Conservation (phyloP, 2,113 vertebrate genomes). For the Atrichornis clamosus region DNA sequence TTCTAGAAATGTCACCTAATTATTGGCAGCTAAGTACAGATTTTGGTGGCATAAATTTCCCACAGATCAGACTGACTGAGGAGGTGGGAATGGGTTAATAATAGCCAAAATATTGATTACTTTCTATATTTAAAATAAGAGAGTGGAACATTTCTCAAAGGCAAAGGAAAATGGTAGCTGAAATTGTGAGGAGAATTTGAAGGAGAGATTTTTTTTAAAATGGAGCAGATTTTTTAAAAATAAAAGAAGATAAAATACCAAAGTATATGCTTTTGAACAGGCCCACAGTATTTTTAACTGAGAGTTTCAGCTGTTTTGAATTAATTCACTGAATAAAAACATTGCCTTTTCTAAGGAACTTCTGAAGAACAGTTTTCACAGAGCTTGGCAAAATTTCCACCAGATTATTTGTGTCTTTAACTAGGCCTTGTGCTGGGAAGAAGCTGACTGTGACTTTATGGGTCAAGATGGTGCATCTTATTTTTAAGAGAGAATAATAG, state of each 20-base stretch:
- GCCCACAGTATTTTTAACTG: neutral
- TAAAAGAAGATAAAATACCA: neutral
- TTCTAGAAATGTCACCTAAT: neutral
- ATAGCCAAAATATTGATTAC: neutral
- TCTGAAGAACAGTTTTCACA: neutral
- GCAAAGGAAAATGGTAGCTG: neutral
- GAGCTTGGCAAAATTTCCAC: neutral
- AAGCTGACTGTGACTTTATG: neutral
- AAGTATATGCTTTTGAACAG: neutral
- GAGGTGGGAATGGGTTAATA: neutral
- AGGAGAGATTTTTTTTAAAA: neutral
- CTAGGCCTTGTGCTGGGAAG: conserved; percentile 7
- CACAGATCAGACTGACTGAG: neutral
- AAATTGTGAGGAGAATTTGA: neutral
- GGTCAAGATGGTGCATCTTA: neutral
- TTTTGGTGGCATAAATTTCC: neutral
- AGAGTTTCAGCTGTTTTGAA: neutral
- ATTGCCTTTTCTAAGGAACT: neutral
- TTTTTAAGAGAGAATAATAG: neutral
- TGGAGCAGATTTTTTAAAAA: neutral
- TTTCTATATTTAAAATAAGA: neutral
- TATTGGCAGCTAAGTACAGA: neutral
- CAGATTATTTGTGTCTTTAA: neutral
- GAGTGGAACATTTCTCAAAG: neutral
- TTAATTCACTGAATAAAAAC: neutral